Base-by-base conservation (phyloP, 2,113 vertebrate species). In the Apteryx mantelli region DNA sequence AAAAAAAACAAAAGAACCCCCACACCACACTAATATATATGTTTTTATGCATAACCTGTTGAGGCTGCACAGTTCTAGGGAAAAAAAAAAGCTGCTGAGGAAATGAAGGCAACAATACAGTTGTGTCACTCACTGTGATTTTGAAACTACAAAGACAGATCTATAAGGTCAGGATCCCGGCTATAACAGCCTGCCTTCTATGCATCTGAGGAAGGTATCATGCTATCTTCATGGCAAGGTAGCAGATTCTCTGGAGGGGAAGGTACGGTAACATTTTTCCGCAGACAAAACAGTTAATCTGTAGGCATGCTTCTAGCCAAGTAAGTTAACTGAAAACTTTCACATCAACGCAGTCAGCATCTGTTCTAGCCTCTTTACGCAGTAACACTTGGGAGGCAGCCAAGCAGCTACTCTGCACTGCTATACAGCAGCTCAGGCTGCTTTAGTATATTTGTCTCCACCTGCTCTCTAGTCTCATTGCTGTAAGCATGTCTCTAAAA, bases 381-480 rank as follows among this genome's bases (percentile, higher is more conserved):
- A 92, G 90, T 65, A 64, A 2, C 25, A 7, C 79, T 61, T 93
- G 94, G 94, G 94, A 91, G 79, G 91, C 87, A 65, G 94, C 91
- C 91, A 95, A 83, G 73, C 76, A 82, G 85, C 77, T 34, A 20
- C 81, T 77, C 90, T 63, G 90, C 93, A 83, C 46, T 19, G 82
- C 82, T 28, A 6, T 32, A 34, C 22, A 74, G 93, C 77, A 78
- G 82, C 82, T 74, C 77, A 60, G 30, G 86, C 18, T 8, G 8
- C 21, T 75, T 60, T 15, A 0, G n/a, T 2, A 10, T 10, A 9
- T 5, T 34, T 13, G 77, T 20, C 73, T 75, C 86, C 82, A 87
- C 86, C 82, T 93, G 94, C 93, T 79, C 77, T 11, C 77, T 46
- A 3, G 48, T 3, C 76, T 73, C 86, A 7, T 32, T 25, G 40